A percentile compares a stretch with the other conserved stretches of the same genome.
phyloP scores from a whole-genome alignment of 2,113 vertebrate genomes.

The Oreochromis niloticus region DNA sequence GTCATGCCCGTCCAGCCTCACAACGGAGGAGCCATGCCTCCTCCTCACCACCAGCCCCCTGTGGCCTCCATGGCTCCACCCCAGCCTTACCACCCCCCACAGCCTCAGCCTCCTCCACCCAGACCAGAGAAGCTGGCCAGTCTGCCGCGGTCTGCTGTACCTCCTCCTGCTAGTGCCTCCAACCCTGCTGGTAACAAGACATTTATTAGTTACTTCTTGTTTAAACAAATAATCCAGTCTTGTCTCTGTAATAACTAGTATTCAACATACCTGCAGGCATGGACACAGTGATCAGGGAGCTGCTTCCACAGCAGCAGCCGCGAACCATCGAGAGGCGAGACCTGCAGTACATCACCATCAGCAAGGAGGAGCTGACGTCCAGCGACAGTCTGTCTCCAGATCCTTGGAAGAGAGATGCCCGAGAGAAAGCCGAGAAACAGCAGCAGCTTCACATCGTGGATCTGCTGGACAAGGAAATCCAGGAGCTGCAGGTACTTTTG shows the following conservation, averaged over 20 bases:
- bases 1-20: constrained; percentile 64
- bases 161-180: constrained; percentile 42
- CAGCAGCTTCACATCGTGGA: constrained; percentile 97
- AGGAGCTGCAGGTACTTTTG: constrained; percentile 79
- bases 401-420: constrained; percentile 95
- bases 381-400: constrained; percentile 93
- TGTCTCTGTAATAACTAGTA: background rate
- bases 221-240: background rate
- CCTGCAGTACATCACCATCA: constrained; percentile 93
- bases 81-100: constrained; percentile 71
- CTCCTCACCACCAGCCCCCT: constrained; percentile 67
- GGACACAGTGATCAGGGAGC: constrained; percentile 93
- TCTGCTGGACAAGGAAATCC: constrained; percentile 94
- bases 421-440: constrained; percentile 97
- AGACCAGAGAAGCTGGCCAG: constrained; percentile 80
- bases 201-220: background rate
- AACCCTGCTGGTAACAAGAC: constrained; percentile 54
- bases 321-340: constrained; percentile 94
- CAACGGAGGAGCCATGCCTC: constrained; percentile 59
- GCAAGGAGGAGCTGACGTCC: constrained; percentile 86
- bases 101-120: constrained; percentile 54
- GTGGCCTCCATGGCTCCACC: constrained; percentile 43
- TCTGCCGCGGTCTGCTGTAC: constrained; percentile 65
- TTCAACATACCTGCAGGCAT: constrained; percentile 1
- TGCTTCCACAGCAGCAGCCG: constrained; percentile 94